Evolutionary conservation across 2,888 invertebrate species (phyloP).

Genomic region (Drosophila birchii): DNA sequence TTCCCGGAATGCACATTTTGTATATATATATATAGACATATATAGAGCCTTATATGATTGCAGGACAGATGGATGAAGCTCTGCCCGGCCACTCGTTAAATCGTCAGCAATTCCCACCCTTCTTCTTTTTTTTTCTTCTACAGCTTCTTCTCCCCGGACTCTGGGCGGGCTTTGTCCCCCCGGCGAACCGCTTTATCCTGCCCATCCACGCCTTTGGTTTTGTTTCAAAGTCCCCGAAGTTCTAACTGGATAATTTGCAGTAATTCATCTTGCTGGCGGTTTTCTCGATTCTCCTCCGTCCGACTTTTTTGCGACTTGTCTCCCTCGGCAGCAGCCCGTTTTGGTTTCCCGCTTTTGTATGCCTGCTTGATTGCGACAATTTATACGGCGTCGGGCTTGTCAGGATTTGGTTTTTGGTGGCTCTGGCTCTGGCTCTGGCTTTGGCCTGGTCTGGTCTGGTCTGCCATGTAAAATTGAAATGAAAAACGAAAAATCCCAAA

Average conservation of each 20-base stretch:
- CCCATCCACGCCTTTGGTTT: slow-evolving; percentile 28
- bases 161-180: neutral
- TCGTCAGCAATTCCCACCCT: slow-evolving; percentile 32
- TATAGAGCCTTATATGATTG: slow-evolving; percentile 20
- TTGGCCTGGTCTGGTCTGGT: neutral
- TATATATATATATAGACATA: neutral
- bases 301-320: slow-evolving; percentile 20
- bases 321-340: neutral
- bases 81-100: slow-evolving; percentile 48
- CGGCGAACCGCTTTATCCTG: slow-evolving; percentile 26
- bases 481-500: slow-evolving; percentile 16
- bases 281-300: slow-evolving; percentile 36
- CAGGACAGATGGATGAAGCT: slow-evolving; percentile 28
- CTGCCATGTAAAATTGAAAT: slow-evolving; percentile 49
- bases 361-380: slow-evolving; percentile 77
- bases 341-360: slow-evolving; percentile 45
- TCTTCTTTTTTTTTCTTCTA: neutral
- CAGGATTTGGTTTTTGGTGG: slow-evolving; percentile 59
- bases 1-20: slow-evolving; percentile 18
- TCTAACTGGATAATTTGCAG: slow-evolving; percentile 80
- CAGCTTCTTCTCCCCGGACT: neutral
- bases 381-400: slow-evolving; percentile 67
- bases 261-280: slow-evolving; percentile 77
- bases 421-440: slow-evolving; percentile 6
- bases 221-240: slow-evolving; percentile 61